Base-by-base conservation (phyloP, 2,113 vertebrate genomes). In the Lagopus muta region DNA sequence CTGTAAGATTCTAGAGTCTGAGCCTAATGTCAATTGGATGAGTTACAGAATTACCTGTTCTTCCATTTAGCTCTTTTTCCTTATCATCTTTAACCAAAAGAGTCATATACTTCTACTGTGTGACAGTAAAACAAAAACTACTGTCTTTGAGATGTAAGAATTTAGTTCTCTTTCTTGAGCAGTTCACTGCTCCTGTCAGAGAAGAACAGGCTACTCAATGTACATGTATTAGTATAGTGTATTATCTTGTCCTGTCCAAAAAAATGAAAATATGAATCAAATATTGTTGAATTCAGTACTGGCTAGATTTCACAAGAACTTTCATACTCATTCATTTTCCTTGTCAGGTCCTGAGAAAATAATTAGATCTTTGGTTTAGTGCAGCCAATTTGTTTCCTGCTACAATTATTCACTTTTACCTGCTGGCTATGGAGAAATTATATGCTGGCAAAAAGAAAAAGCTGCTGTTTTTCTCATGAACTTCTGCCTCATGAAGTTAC, bases 331-430 rank as follows among this genome's bases (percentile, higher is more conserved):
- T 88, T 91, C 89, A 80, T 52, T 85, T 93, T 96, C 91, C 94
- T 86, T 93, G 67, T 96, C 87, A 91, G 60, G 28, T 89, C 79
- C 72, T 91, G 89, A 93, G 88, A 96, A 95, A 95, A 91, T 96
- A 88, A 91, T 88, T 90, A 88, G 43, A 91, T 92, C 52, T 88
- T 87, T 95, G 75, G 84, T 94, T 95, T 85, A 86, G 75, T 92
- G 89, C 55, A 93, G 80, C 79, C 38, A 75, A n/a, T 91, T 86
- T 36, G 72, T 91, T 96, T 97, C 80, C 95, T 94, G 77, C 54
- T 89, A 50, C 30, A 61, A 13, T 83, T 62, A 88, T 94, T 93
- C 54, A 54, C 28, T 94, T 75, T 86, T 84, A 94, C 43, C 55
- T 86, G 40, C n/a, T 88, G 52, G n/a, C 75, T 73, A 66, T 55